Base-by-base conservation (phyloP, 2,888 invertebrate species). In the Lasioglossum morio region DNA sequence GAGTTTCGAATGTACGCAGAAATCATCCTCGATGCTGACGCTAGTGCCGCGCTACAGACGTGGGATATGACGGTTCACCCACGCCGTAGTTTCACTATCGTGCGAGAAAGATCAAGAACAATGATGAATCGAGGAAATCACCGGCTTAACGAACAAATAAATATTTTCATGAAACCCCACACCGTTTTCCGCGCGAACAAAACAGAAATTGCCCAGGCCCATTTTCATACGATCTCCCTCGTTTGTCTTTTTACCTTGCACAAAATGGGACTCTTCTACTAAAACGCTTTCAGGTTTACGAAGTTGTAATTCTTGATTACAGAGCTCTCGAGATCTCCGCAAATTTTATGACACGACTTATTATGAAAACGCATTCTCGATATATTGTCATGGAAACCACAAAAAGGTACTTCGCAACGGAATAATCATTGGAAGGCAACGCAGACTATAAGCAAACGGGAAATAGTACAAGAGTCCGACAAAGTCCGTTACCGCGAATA, bases 1-100 rank as follows among this genome's bases (percentile, higher is more conserved):
- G 77, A 88, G 89, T 90, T 90, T 91, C 90, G 89, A 89, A 89
- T 76, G 77, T 86, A 78, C 79, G 81, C 76, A 75, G 79, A 81
- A 86, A 90, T 75, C 84, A 87, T 84, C 76, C 70, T 37, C 77
- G 30, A 57, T 72, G 66, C 40, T 46, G 72, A 74, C 53, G 43
- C 57, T 72, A 75, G 75, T 72, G 40, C 80, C 46, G 19, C 46
- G 48, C 46, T 53, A 60, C 57, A 23, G 75, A 57, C 53, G 81
- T 46, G 75, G 66, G 63, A 82, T 78, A 81, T 16, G 30, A 19
- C 48, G 40, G 10, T 34, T 53, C 77, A 27, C 86, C 85, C 75
- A 85, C 85, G 81, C 74, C 30, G 48, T 34, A 5, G 34, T 60
- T 16, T 72, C 40, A 14, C 14, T 19, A 16, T 27, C 23, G 3